These are phyloP conservation scores for Dendrophyllia cribrosa DNA, from an alignment of 64 coral and sea anemone genomes.

Conservation along the genomic window DNA sequence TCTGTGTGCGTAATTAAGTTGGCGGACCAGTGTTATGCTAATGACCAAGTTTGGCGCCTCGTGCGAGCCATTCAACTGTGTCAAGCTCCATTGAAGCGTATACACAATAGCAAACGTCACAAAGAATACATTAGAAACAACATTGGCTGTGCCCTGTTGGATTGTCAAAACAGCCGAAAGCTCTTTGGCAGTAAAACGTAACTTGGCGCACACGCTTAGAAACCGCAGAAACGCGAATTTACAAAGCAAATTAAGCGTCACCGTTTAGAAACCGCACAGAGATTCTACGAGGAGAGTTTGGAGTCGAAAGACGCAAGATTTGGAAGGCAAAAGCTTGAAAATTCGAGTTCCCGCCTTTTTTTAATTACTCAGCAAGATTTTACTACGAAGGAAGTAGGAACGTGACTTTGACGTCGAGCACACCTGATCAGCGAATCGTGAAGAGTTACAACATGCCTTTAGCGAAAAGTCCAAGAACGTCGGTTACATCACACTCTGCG, in stretches of 20 bases:
- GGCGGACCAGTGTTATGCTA: constrained; percentile 28
- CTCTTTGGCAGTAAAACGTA: constrained; percentile 34
- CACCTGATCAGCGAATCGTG: neutral
- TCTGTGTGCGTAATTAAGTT: constrained; percentile 34
- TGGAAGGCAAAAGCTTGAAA: neutral
- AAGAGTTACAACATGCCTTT: neutral
- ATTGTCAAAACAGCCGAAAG: constrained; percentile 29
- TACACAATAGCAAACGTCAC: constrained; percentile 42
- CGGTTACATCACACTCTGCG: neutral
- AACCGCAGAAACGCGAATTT: neutral
- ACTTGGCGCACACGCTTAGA: neutral
- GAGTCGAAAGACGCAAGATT: neutral
- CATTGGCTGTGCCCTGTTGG: neutral
- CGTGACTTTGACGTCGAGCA: neutral
- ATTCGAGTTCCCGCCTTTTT: constrained; percentile 37
- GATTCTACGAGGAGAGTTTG: neutral
- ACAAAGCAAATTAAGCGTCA: neutral
- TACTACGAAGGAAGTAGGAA: constrained; percentile 36
- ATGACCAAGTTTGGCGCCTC: constrained; percentile 16
- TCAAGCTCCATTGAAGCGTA: constrained; percentile 17
- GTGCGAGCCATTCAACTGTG: constrained; percentile 44
- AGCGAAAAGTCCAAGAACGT: constrained; percentile 6
- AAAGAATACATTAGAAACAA: constrained; percentile 43
- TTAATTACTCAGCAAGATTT: constrained; percentile 28
- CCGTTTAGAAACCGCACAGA: neutral